Base-by-base conservation (phyloP, 2,113 vertebrate species). In the Hystrix cristata region DNA sequence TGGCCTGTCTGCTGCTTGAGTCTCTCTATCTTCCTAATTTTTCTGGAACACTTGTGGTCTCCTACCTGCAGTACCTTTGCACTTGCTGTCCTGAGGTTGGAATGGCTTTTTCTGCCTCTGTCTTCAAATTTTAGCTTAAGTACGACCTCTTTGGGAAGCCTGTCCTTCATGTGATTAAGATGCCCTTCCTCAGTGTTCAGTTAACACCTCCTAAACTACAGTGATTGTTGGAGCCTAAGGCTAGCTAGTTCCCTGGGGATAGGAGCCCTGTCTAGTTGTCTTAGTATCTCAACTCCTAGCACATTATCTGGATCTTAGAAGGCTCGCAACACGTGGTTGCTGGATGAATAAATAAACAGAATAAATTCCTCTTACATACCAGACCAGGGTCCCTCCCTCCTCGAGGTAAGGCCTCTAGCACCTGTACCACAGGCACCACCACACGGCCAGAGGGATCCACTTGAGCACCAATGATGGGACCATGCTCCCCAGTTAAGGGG, bases 391-490 rank as follows among this genome's bases (percentile, higher is more conserved):
- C 98, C 87, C 97, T 84, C 80, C 97, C 97, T 97, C 98, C 98
- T n/a, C 95, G 96, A 55, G 98, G 97, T 7, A 98, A 97, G 34
- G 97, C 95, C 95, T 98, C 99, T 92, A 98, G 98, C 85, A 98
- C 96, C 59, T 99, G 99, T 9, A 99, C 99, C 5, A 99, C 14
- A 2, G 99, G 99, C 29, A 99, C 95, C 5, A 99, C 96, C 0
- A 94, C 98, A 83, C 98, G 95, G 13, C 98, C 98, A 90, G 97
- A 97, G 8, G 98, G 97, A 38, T 99, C 99, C 43, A 95, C 97
- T 29, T 98, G 98, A 71, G 98, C 99, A 51, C 99, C 99, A 34
- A 99, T 99, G 72, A 99, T 99, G 0, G 99, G 97, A 9, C 99
- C 99, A 81, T 79, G 64, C 18, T 98, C 97, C 2, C 99, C 99